A percentile compares a stretch with the other conserved stretches of the same genome.
Evolutionary conservation across 2,888 invertebrate species (phyloP).

Genomic region (Drepana falcataria): DNA sequence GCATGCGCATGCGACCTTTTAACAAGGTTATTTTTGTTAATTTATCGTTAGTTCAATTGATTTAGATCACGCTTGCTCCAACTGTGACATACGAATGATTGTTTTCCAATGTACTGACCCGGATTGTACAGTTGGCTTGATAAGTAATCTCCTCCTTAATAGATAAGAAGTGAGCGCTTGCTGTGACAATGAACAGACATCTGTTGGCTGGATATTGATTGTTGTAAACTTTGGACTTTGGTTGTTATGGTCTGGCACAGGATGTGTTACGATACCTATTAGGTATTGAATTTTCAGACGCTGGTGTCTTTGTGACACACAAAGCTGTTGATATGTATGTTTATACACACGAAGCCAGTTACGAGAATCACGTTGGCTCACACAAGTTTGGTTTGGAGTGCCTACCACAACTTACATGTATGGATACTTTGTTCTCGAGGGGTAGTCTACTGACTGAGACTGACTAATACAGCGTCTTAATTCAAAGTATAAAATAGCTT

Average conservation of each 20-base stretch:
- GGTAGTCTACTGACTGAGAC: no score
- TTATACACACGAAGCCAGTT: no score
- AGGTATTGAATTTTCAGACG: neutral
- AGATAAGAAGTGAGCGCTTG: neutral
- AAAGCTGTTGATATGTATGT: no score
- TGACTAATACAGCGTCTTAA: no score
- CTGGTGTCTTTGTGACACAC: no score
- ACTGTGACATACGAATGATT: conserved; percentile 33
- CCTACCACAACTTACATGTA: no score
- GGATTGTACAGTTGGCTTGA: conserved; percentile 8
- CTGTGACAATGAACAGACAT: neutral
- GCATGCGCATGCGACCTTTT: conserved; percentile 29
- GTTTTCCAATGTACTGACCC: conserved; percentile 25
- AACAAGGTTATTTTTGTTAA: conserved; percentile 35
- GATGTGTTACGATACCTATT: neutral
- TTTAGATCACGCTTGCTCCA: conserved; percentile 34
- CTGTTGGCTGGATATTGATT: neutral
- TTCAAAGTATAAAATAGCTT: no score
- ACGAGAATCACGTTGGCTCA: no score
- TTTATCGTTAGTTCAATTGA: conserved; percentile 34
- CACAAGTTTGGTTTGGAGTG: no score
- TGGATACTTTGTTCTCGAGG: no score
- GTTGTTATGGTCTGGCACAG: neutral
- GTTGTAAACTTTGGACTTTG: neutral
- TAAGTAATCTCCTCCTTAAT: neutral